Evolutionary conservation across 2,797 vertebrate genomes (phyloP), one percentile per base, ranked within the genome.

Genomic region (Enoplosus armatus): DNA sequence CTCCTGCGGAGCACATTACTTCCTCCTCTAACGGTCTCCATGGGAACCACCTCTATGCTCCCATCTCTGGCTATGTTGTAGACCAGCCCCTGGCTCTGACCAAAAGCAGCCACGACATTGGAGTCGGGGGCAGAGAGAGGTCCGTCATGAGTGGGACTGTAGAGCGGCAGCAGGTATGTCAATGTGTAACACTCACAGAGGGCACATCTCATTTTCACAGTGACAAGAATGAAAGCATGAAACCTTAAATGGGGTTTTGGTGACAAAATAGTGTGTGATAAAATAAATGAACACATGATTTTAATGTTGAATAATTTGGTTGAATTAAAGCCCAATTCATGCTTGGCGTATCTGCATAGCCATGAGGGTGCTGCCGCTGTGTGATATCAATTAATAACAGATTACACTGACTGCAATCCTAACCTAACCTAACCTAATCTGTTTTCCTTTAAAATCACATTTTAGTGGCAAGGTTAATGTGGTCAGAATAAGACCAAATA

Each of bases 21-120:
- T 96, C 96, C 54, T 95, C 97, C 6, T 93, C 97, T 31, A 94
- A 97, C 76, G 94, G 96, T 92, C 95, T 97, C 89, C 97, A 97
- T 18, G 91, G 95, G 45, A 94, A 92, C 89, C 96, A 95, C 77
- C 91, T 97, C 84, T 99, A 97, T 70, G 64, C 92, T 72, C 93
- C 87, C 91, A 95, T 97, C 84, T 96, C 98, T 51, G 94, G 95
- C 90, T 95, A 97, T 75, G 93, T 94, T 81, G 92, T 96, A 91
- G 98, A 98, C 88, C 97, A 98, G 94, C 97, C 98, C 18, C 95
- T 98, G 39, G 96, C 97, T 75, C 94, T 98, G 95, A 98, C 96
- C 95, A 99, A 97, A 95, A 97, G 93, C 93, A 97, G 93, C 90
- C 78, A 94, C 78, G 96, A 98, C 14, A 64, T 87, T 1, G 86